Evolutionary conservation across 1,140 invertebrate genomes (phyloP).

Genomic region (Aphelenchoides besseyi): DNA sequence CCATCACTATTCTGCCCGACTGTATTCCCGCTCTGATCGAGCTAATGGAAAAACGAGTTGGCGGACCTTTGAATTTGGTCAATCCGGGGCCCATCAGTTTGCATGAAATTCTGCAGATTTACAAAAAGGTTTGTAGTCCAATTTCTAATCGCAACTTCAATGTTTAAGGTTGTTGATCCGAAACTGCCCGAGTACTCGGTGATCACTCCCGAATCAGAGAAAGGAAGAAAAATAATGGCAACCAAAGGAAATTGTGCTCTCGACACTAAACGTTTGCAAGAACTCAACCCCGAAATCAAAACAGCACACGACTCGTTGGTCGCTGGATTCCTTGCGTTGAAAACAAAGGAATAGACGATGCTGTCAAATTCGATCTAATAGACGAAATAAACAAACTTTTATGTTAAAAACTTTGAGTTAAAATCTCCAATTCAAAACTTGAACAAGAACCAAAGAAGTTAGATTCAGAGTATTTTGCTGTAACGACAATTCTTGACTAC

Average conservation of each 20-base stretch:
- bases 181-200: constrained; percentile 35
- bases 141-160: background rate
- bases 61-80: constrained; percentile 56
- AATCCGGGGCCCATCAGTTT: constrained; percentile 59
- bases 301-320: constrained; percentile 35
- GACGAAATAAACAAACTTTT: no score
- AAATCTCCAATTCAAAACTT: no score
- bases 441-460: no score
- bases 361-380: no score
- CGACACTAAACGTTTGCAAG: constrained; percentile 39
- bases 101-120: constrained; percentile 56
- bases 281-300: constrained; percentile 35
- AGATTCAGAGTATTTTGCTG: no score
- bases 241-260: constrained; percentile 61
- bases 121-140: constrained; percentile 53
- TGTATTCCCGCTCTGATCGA: constrained; percentile 56
- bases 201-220: constrained; percentile 48
- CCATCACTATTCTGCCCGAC: constrained; percentile 60
- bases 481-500: no score
- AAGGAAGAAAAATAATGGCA: constrained; percentile 48
- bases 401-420: no score
- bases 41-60: constrained; percentile 54
- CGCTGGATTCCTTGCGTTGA: constrained; percentile 32
- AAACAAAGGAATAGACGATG: no score
- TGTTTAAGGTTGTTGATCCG: constrained; percentile 46